Percentiles rank a stretch among this genome's conserved stretches.
These are phyloP conservation scores for Apotomis turbidana DNA, from an alignment of 2,888 invertebrate species.

Conservation along the genomic window DNA sequence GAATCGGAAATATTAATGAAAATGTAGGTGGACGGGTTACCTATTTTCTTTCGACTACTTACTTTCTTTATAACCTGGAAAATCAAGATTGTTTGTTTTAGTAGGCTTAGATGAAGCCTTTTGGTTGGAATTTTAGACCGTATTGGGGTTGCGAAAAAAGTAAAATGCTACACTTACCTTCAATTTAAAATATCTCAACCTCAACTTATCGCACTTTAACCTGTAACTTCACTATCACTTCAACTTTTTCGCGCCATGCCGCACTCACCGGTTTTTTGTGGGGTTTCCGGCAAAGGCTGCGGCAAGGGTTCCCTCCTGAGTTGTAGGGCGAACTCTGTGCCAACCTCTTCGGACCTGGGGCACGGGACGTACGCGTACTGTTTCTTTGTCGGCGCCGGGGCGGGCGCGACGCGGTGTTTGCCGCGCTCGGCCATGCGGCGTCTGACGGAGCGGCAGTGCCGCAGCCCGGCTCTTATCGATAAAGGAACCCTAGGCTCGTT, in stretches of 20 bases:
- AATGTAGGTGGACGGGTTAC: conserved; percentile 6
- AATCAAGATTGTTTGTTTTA: too few relatives aligned
- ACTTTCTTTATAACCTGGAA: too few relatives aligned
- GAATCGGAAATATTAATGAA: conserved; percentile 7
- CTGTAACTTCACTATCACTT: conserved; percentile 22
- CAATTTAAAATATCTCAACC: not conserved
- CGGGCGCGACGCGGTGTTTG: conserved; percentile 80
- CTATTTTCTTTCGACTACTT: conserved; percentile 3
- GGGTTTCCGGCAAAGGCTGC: conserved; percentile 57
- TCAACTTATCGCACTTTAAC: conserved; percentile 6
- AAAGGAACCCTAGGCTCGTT: conserved; percentile 17
- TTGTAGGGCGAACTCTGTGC: conserved; percentile 76
- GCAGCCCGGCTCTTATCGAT: conserved; percentile 48
- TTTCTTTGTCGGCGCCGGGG: conserved; percentile 75
- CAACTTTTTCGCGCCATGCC: conserved; percentile 42
- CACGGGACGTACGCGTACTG: conserved; percentile 81
- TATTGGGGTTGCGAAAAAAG: too few relatives aligned
- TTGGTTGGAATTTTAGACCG: too few relatives aligned
- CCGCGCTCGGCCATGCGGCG: conserved; percentile 82
- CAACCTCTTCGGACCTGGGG: conserved; percentile 80
- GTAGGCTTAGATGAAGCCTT: too few relatives aligned
- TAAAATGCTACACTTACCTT: conserved; percentile 12
- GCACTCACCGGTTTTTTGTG: conserved; percentile 69
- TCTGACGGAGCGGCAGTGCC: conserved; percentile 66
- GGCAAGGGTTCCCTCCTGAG: conserved; percentile 60